phyloP scores from a whole-genome alignment of 2,797 vertebrate species.

The Artibeus lituratus region DNA sequence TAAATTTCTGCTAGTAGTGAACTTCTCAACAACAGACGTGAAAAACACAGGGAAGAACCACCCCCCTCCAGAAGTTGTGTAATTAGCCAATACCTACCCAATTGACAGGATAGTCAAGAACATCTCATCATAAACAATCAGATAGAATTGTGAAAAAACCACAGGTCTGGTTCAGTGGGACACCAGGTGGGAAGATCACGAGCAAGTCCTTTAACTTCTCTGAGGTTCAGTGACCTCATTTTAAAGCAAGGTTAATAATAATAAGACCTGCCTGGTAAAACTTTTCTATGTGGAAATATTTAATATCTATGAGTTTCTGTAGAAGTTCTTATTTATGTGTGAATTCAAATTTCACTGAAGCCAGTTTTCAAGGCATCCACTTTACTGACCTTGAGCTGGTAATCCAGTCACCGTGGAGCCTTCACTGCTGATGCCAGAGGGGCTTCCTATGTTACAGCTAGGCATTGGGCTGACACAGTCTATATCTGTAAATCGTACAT shows the following conservation, averaged over 20 bases:
- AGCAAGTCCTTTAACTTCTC: background rate
- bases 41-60: background rate
- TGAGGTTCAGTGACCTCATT: background rate
- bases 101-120: background rate
- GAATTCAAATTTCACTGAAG: background rate
- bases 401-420: background rate
- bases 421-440: background rate
- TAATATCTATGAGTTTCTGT: background rate
- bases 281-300: background rate
- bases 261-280: background rate
- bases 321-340: background rate
- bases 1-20: background rate
- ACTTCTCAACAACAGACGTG: background rate
- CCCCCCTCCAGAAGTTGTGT: fast-evolving
- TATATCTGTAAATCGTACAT: background rate
- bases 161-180: background rate
- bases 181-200: fast-evolving
- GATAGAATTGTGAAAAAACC: background rate
- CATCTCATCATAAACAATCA: background rate
- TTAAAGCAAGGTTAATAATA: background rate
- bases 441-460: background rate
- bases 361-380: background rate
- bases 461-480: background rate
- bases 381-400: background rate
- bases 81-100: background rate